A percentile compares a stretch with the other conserved stretches of the same genome.
These are phyloP conservation scores for Hydractinia echinata DNA, from an alignment of 30 jellyfish, hydroid and myxozoan genomes.

Conservation along the genomic window DNA sequence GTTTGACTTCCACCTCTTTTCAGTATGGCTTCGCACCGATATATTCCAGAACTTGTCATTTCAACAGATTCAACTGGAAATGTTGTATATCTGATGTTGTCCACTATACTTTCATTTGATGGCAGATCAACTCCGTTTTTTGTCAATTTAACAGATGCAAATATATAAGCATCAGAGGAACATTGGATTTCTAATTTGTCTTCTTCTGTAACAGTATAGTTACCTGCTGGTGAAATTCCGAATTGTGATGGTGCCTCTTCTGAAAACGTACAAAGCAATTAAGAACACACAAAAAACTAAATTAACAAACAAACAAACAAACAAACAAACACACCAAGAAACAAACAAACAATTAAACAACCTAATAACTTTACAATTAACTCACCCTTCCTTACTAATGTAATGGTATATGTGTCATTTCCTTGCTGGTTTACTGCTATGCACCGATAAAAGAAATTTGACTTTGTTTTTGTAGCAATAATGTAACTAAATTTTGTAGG, in stretches of 20 bases:
- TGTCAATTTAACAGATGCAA: background rate
- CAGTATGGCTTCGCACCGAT: constrained; percentile 42
- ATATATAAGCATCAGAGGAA: background rate
- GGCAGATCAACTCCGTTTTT: background rate
- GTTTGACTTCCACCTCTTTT: constrained; percentile 38
- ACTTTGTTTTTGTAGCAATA: background rate
- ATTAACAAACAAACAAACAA: too few species aligned
- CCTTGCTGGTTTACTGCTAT: constrained; percentile 3
- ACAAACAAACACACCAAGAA: too few species aligned
- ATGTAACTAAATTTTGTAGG: constrained; percentile 1
- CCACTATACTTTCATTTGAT: background rate
- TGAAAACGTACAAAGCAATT: background rate
- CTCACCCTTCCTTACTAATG: background rate
- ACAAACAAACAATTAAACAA: too few species aligned
- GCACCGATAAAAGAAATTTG: constrained; percentile 16
- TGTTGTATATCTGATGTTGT: background rate
- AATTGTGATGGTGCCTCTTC: constrained; percentile 19
- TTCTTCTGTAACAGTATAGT: background rate
- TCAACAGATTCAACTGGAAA: constrained; percentile 28
- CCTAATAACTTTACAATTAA: background rate
- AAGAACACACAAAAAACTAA: background rate
- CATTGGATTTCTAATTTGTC: background rate
- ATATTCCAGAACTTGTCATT: constrained; percentile 48
- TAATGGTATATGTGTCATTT: background rate
- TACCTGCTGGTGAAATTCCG: background rate